Evolutionary conservation across 2,888 invertebrate genomes (phyloP).

Genomic region (Macrophya annulata): DNA sequence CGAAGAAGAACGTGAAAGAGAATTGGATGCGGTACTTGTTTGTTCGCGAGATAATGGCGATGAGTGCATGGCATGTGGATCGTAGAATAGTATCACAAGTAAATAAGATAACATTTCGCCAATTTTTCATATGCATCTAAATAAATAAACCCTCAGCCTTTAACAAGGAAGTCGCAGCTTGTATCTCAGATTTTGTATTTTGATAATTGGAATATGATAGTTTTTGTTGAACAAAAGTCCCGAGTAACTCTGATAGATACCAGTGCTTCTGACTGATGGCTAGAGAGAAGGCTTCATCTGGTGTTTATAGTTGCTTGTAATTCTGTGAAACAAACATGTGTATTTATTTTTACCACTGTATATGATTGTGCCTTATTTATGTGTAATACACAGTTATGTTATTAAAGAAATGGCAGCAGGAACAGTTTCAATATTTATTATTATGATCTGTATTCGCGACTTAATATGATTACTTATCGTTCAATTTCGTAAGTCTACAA

Average conservation of each 20-base stretch:
- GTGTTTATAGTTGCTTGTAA: not conserved
- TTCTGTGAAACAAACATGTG: not conserved
- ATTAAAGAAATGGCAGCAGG: not conserved
- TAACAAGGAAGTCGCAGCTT: not conserved
- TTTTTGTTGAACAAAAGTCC: not conserved
- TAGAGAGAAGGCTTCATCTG: not conserved
- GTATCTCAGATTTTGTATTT: not conserved
- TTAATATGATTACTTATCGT: not conserved
- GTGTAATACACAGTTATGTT: not conserved
- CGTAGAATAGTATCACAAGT: constrained; percentile 79
- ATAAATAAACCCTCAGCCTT: not conserved
- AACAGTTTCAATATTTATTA: not conserved
- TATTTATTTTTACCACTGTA: not conserved
- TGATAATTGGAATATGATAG: not conserved
- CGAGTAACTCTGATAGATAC: not conserved
- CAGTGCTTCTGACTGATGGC: not conserved
- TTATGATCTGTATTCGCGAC: not conserved
- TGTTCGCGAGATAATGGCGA: constrained; percentile 95
- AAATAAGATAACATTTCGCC: not conserved
- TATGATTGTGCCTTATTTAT: constrained; percentile 19
- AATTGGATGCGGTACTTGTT: constrained; percentile 87
- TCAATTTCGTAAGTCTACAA: not conserved
- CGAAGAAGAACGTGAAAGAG: constrained; percentile 77
- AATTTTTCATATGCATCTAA: not conserved
- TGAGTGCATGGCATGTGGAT: constrained; percentile 93